Evolutionary conservation across 2,888 invertebrate species (phyloP).

Genomic region (Eupithecia vulgata): DNA sequence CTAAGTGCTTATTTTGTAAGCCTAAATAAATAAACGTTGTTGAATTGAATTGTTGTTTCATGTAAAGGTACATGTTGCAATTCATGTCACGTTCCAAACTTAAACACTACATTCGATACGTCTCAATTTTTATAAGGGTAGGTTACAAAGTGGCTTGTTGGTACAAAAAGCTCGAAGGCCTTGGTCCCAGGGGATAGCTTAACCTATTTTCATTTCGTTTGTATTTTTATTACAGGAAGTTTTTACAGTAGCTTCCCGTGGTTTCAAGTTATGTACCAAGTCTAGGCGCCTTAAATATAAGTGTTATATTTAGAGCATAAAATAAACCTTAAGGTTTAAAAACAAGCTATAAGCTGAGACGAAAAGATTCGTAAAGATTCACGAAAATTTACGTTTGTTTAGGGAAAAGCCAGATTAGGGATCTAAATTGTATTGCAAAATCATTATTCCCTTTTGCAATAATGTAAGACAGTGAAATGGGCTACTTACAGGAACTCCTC

Average conservation of each 20-base stretch:
- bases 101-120: conserved; percentile 51
- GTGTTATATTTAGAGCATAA: conserved; percentile 36
- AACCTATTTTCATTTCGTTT: conserved; percentile 74
- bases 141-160: conserved; percentile 52
- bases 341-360: too few relatives aligned
- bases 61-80: too few relatives aligned
- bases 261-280: conserved; percentile 64
- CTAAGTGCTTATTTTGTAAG: too few relatives aligned
- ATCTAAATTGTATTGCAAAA: background rate
- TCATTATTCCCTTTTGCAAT: background rate
- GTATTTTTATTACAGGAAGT: conserved; percentile 67
- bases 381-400: background rate
- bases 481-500: conserved; percentile 27
- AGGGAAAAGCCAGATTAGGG: background rate
- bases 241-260: conserved; percentile 59
- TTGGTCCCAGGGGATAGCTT: conserved; percentile 64
- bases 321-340: background rate
- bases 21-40: too few relatives aligned
- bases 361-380: background rate
- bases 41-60: too few relatives aligned
- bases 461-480: conserved; percentile 1
- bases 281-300: conserved; percentile 22
- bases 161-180: conserved; percentile 62
- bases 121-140: conserved; percentile 60
- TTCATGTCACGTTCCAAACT: conserved; percentile 46